Percentiles rank a stretch among this genome's conserved stretches.
phyloP scores from a whole-genome alignment of 2,888 invertebrate genomes.

The Orchesellides sinensis region DNA sequence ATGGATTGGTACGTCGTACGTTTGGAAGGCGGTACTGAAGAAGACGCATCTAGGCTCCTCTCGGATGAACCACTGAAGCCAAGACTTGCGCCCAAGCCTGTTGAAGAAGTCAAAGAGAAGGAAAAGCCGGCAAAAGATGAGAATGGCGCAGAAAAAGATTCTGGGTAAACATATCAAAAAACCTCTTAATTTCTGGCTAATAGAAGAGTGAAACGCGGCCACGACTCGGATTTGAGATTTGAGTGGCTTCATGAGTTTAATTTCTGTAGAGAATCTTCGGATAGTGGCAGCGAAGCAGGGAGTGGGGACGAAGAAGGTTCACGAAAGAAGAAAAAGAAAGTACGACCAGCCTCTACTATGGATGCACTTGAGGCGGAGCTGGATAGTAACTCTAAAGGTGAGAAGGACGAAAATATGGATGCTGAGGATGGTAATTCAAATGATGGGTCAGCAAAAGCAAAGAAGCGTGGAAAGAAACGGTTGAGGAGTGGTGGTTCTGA shows the following conservation, averaged over 20 bases:
- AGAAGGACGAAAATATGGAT: constrained; percentile 75
- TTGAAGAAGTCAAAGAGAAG: constrained; percentile 68
- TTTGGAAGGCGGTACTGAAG: constrained; percentile 92
- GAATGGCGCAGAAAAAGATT: constrained; percentile 73
- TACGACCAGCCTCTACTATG: constrained; percentile 55
- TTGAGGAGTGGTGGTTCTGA: constrained; percentile 76
- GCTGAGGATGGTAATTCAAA: constrained; percentile 44
- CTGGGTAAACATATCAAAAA: constrained; percentile 34
- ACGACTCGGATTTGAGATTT: too few species aligned
- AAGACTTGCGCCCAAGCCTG: constrained; percentile 34
- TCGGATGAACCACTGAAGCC: constrained; percentile 69
- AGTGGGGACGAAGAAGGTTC: constrained; percentile 61
- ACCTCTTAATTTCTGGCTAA: too few species aligned
- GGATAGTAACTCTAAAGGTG: constrained; percentile 53
- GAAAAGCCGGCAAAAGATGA: constrained; percentile 74
- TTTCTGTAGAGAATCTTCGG: constrained; percentile 39
- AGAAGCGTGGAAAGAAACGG: constrained; percentile 76
- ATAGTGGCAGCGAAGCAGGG: constrained; percentile 66
- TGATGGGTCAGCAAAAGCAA: constrained; percentile 76
- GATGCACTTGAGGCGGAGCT: constrained; percentile 77
- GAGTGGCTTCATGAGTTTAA: too few species aligned
- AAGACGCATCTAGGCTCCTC: constrained; percentile 72
- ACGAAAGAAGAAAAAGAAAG: constrained; percentile 56
- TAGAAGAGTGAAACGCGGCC: too few species aligned
- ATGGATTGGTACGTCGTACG: constrained; percentile 98